phyloP scores from a whole-genome alignment of 2,113 vertebrate genomes.

The Silurus glanis region DNA sequence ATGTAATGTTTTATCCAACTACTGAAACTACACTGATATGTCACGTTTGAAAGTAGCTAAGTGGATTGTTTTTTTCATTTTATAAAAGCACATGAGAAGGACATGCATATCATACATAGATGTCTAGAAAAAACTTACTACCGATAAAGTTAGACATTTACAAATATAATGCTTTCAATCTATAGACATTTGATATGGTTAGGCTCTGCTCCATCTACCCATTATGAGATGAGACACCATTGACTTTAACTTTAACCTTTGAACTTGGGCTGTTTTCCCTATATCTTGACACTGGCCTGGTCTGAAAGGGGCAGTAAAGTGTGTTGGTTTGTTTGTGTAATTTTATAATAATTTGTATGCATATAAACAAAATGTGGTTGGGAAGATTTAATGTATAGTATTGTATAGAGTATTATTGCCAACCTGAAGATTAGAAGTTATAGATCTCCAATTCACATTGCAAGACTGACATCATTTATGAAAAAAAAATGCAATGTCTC shows the following conservation, averaged over 20 bases:
- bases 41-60: background rate
- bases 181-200: background rate
- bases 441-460: background rate
- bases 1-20: background rate
- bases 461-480: background rate
- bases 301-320: constrained; percentile 43
- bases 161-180: background rate
- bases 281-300: background rate
- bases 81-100: background rate
- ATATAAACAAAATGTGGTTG: no score
- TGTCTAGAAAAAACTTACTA: background rate
- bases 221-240: background rate
- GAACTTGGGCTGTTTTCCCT: background rate
- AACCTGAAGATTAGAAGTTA: background rate
- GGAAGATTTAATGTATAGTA: background rate
- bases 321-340: no score
- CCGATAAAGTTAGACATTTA: background rate
- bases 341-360: no score
- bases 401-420: background rate
- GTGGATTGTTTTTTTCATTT: background rate
- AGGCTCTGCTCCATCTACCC: background rate
- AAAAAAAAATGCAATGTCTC: background rate
- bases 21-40: background rate
- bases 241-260: background rate
- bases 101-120: background rate